phyloP scores from a whole-genome alignment of 2,797 vertebrate species.

The Neosilurus hyrtlii region DNA sequence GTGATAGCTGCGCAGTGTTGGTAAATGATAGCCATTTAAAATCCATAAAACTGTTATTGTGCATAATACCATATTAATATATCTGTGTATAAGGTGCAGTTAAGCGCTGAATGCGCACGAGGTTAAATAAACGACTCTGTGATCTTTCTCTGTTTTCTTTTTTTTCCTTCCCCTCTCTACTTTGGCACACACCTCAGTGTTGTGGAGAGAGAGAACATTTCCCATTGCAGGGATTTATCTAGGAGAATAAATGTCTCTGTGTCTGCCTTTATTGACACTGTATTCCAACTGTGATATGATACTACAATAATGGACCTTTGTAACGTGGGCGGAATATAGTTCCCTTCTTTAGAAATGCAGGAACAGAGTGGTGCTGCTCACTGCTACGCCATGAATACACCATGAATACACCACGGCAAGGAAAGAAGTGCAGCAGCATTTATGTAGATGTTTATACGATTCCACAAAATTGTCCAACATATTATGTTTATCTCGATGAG shows the following conservation, averaged over 20 bases:
- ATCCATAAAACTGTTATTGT: constrained; percentile 78
- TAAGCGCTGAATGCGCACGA: constrained; percentile 59
- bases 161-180: not conserved
- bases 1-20: constrained; percentile 68
- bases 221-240: constrained; percentile 53
- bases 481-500: not conserved
- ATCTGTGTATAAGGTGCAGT: constrained; percentile 64
- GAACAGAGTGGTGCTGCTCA: constrained; percentile 22
- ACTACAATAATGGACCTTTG: constrained; percentile 56
- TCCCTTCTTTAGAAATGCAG: constrained; percentile 64
- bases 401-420: not conserved
- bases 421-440: not conserved
- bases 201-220: constrained; percentile 45
- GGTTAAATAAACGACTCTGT: constrained; percentile 58
- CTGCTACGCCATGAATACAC: not conserved
- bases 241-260: constrained; percentile 47
- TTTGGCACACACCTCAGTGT: constrained; percentile 40
- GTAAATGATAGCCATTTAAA: constrained; percentile 75
- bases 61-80: constrained; percentile 76
- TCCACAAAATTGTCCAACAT: not conserved
- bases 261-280: constrained; percentile 52
- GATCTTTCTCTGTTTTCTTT: constrained; percentile 40
- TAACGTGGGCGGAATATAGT: constrained; percentile 67
- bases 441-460: constrained; percentile 19
- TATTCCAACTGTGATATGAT: constrained; percentile 57